Evolutionary conservation across 2,888 invertebrate species (phyloP), one percentile per base, ranked within the genome.

Genomic region (Caradrina clavipalpis): DNA sequence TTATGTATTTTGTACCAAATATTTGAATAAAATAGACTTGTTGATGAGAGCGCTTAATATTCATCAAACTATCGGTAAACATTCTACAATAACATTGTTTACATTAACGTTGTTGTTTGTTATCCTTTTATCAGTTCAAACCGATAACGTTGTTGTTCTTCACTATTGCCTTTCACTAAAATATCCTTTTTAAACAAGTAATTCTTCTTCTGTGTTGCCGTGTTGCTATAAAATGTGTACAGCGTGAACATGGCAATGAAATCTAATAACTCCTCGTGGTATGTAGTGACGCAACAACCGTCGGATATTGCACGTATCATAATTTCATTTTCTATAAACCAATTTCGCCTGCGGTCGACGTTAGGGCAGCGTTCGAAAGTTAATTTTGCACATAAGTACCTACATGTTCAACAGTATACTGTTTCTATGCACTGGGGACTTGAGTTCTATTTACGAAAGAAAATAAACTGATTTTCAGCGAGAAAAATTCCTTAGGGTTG

Each of bases 321-420:
- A 78, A 78, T 74, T 69, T 69, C 1, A 68, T 69, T 66, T 73
- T 59, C 54, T 67, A 56, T 74, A 80, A 78, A 70, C 65, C 60
- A 80, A 82, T 84, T 78, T 76, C 19, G 51, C 57, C 58, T 17
- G 61, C 51, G 65, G 59, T 59, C 61, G 67, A 61, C 53, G 47
- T 63, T 60, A 64, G 55, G 53, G 31, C 60, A 53, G 26, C 76
- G 62, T 53, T 68, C 26, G 45, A 69, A 78, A 73, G 50, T 72
- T 71, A 74, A 76, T 76, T 73, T 71, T 59, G 49, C 26, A 26
- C 53, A 70, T 15, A 60, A 47, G 17, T 51, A 54, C 13, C 11
- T 55, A 55, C 15, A 56, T 50, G 31, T 73, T 73, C 31, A 13
- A 54, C 39, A 11, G 50, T 50, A n/a, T 73, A 42, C n/a, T 35